A percentile compares a stretch with the other conserved stretches of the same genome.
Evolutionary conservation across 2,888 invertebrate species (phyloP).

Genomic region (Caenorhabditis sp.): DNA sequence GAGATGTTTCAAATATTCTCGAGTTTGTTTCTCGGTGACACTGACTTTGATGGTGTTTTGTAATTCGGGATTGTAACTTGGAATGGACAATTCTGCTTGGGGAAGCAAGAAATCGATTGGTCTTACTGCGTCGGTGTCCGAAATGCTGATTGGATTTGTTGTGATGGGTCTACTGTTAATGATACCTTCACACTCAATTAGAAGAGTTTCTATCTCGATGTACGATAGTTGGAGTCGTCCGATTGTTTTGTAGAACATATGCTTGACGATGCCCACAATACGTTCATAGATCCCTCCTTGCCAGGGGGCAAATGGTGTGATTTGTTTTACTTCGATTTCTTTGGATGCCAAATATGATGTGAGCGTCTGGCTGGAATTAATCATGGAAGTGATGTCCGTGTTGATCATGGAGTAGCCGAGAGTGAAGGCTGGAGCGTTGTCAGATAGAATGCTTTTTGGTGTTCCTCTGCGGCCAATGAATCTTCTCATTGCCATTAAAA

Average conservation of each 20-base stretch:
- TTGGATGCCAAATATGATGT: not conserved
- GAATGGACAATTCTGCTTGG: not conserved
- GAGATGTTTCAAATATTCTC: not conserved
- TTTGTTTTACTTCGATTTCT: slow-evolving; percentile 27
- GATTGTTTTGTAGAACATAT: not conserved
- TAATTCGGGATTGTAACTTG: not conserved
- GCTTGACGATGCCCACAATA: slow-evolving; percentile 25
- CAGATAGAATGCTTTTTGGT: slow-evolving; percentile 8
- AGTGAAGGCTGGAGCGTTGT: slow-evolving; percentile 32
- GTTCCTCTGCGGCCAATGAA: slow-evolving; percentile 11
- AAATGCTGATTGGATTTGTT: not conserved
- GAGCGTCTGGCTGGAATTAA: slow-evolving; percentile 6
- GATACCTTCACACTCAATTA: slow-evolving; percentile 15
- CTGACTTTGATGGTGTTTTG: not conserved
- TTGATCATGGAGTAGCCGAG: slow-evolving; percentile 12
- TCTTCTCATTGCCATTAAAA: not conserved
- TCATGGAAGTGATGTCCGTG: not conserved
- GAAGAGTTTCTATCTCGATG: slow-evolving; percentile 8
- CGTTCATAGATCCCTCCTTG: slow-evolving; percentile 38
- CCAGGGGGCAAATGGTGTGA: slow-evolving; percentile 32
- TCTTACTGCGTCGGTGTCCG: not conserved
- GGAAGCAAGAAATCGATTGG: slow-evolving; percentile 6
- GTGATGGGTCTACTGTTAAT: slow-evolving; percentile 17
- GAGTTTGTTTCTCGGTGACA: not conserved
- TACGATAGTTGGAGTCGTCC: not conserved